phyloP scores from a whole-genome alignment of 2,113 vertebrate species.

The Sisor rabdophorus region DNA sequence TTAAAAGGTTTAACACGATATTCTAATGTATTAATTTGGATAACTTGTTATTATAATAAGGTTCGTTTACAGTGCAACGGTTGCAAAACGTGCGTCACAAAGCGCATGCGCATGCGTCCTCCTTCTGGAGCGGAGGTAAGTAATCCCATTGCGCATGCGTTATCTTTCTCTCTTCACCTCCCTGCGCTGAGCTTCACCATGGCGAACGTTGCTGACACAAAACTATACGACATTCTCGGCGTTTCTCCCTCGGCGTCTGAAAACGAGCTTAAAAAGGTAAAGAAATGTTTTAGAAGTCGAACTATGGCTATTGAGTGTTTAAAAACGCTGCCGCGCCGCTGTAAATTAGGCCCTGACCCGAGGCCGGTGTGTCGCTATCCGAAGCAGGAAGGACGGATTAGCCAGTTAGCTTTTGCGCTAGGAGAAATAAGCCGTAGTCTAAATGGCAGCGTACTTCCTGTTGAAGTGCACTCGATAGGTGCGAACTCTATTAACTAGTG shows the following conservation, averaged over 20 bases:
- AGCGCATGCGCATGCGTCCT: neutral
- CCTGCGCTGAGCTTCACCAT: constrained; percentile 70
- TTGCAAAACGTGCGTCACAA: neutral
- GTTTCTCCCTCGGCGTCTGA: constrained; percentile 85
- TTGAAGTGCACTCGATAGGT: neutral
- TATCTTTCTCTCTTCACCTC: constrained; percentile 47
- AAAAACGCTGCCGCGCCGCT: neutral
- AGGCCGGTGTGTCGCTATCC: neutral
- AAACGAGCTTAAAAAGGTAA: constrained; percentile 92
- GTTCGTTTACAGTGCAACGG: too few relatives aligned
- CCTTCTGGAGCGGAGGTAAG: constrained; percentile 22
- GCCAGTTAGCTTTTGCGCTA: neutral
- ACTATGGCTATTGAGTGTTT: neutral
- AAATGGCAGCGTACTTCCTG: neutral
- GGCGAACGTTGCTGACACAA: constrained; percentile 87
- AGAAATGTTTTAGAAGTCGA: neutral
- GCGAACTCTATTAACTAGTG: too few relatives aligned
- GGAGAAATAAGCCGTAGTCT: neutral
- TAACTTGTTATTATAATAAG: too few relatives aligned
- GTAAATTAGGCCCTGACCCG: neutral
- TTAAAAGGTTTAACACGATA: too few relatives aligned
- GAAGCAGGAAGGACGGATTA: constrained; percentile 40
- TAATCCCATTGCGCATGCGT: constrained; percentile 39
- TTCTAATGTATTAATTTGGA: too few relatives aligned
- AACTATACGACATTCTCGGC: constrained; percentile 92